phyloP scores from a whole-genome alignment of 1,140 invertebrate species.

The Zaprionus africanus region DNA sequence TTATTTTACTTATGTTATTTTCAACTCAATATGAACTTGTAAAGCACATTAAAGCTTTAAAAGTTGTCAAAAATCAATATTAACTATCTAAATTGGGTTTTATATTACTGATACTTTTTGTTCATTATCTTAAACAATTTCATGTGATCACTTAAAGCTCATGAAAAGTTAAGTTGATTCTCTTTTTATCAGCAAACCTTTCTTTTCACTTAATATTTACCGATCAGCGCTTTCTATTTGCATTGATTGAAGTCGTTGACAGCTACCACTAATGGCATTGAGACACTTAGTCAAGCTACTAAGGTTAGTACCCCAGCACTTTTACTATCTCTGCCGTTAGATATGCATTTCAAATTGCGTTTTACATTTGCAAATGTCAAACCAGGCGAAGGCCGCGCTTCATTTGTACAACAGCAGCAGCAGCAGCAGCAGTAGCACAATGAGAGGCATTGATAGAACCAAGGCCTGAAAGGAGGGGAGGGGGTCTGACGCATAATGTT shows the following conservation, averaged over 20 bases:
- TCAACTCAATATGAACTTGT: not conserved
- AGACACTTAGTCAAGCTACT: conserved; percentile 3
- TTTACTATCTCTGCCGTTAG: conserved; percentile 8
- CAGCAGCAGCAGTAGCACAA: not conserved
- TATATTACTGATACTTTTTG: not conserved
- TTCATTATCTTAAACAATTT: not conserved
- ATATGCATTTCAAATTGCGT: conserved; percentile 51
- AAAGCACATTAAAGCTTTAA: not conserved
- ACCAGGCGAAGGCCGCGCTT: conserved; percentile 24
- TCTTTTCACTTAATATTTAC: not conserved
- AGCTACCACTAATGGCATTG: conserved; percentile 7
- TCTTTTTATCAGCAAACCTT: not conserved
- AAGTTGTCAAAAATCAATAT: not conserved
- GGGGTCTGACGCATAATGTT: conserved; percentile 29
- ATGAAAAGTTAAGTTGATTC: not conserved
- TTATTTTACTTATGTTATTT: too few species aligned
- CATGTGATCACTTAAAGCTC: not conserved
- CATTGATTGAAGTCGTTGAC: not conserved
- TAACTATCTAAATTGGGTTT: too few species aligned
- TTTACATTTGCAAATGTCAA: conserved; percentile 57
- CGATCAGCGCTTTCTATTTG: not conserved
- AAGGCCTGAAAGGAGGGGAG: not conserved
- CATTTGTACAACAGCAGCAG: too few species aligned
- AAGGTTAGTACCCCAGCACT: conserved; percentile 1
- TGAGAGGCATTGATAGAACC: not conserved